These are phyloP conservation scores for Torymus auratus DNA, from an alignment of 2,888 invertebrate species.

Conservation along the genomic window DNA sequence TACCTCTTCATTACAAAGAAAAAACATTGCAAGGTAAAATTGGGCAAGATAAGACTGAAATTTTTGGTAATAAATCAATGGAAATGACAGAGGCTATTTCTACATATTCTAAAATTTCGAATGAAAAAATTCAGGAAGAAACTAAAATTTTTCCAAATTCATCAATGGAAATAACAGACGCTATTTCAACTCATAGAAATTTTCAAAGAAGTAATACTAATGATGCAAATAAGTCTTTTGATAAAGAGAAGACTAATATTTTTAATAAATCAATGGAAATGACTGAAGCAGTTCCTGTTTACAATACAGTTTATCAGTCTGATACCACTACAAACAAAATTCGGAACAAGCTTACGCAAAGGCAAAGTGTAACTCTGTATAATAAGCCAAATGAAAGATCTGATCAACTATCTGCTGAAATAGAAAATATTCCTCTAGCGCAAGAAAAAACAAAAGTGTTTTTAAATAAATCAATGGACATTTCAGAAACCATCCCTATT, in stretches of 20 bases:
- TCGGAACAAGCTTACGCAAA: not conserved
- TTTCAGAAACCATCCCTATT: constrained; percentile 41
- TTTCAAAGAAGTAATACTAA: not conserved
- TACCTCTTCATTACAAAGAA: no score
- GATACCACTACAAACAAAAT: not conserved
- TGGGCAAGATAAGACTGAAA: constrained; percentile 22
- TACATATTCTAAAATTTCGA: not conserved
- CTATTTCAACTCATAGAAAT: not conserved
- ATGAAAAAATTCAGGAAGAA: constrained; percentile 1
- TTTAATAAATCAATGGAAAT: constrained; percentile 49
- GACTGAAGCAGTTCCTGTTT: constrained; percentile 13
- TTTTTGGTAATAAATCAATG: constrained; percentile 43
- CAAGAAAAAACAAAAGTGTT: constrained; percentile 32
- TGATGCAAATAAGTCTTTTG: not conserved
- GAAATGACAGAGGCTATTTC: constrained; percentile 40
- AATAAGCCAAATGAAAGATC: no score
- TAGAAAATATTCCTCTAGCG: no score
- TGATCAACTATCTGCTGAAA: no score
- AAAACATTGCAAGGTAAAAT: not conserved
- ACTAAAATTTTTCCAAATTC: constrained; percentile 22
- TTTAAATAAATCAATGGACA: constrained; percentile 24
- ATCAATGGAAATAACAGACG: constrained; percentile 52
- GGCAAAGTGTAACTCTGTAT: no score
- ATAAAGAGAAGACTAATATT: constrained; percentile 1
- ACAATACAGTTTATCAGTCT: constrained; percentile 6